Conservation (phyloP, 2,113 vertebrate genomes). For the Lipophrys pholis region DNA sequence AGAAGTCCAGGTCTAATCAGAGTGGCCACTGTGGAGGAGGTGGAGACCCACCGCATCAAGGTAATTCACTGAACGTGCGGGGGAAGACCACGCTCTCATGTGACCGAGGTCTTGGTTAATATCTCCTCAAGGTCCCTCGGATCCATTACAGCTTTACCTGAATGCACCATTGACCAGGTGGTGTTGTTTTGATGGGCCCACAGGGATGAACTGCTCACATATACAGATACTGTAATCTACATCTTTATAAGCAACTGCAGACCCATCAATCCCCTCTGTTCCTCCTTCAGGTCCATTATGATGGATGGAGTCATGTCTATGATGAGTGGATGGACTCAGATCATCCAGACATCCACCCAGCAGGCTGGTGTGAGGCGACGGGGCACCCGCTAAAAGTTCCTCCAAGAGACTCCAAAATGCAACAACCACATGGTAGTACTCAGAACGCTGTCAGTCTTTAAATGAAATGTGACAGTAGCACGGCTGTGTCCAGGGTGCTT, state of each 20-base stretch:
- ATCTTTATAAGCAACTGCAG: neutral
- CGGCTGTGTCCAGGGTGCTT: too few species aligned
- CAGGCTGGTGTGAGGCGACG: slow-evolving; percentile 95
- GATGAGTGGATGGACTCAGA: slow-evolving; percentile 98
- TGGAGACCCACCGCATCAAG: slow-evolving; percentile 96
- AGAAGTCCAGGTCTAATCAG: slow-evolving; percentile 93
- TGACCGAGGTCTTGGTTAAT: slow-evolving; percentile 2
- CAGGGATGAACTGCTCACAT: neutral
- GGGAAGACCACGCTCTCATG: neutral
- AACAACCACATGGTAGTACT: slow-evolving; percentile 72
- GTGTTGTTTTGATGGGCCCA: neutral
- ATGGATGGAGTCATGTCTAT: slow-evolving; percentile 95
- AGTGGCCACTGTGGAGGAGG: slow-evolving; percentile 92
- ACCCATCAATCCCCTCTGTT: neutral
- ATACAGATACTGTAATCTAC: neutral
- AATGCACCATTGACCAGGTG: neutral
- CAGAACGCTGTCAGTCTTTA: neutral
- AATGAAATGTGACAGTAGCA: too few species aligned
- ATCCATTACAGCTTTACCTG: slow-evolving; percentile 8
- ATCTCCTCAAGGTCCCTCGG: neutral
- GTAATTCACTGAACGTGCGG: slow-evolving; percentile 63
- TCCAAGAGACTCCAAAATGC: slow-evolving; percentile 82
- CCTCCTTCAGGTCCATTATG: slow-evolving; percentile 91
- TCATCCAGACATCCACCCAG: slow-evolving; percentile 94
- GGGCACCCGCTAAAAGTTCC: slow-evolving; percentile 92